A percentile compares a stretch with the other conserved stretches of the same genome.
Conservation (phyloP, 2,113 vertebrate genomes). For the Dasyornis broadbenti region DNA sequence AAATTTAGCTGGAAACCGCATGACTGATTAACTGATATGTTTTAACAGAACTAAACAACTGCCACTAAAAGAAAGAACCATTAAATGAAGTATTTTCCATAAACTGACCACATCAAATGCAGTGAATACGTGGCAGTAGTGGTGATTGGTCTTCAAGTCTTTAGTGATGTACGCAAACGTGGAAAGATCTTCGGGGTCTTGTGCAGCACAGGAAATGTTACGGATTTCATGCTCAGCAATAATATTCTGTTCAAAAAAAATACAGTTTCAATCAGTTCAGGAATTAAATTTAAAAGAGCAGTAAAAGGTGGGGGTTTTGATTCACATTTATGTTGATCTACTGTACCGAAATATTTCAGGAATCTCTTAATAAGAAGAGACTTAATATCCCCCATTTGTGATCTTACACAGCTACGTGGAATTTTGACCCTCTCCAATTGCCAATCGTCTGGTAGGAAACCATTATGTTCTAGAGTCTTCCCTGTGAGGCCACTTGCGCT, state of each 20-base stretch:
- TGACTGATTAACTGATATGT: background rate
- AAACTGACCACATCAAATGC: constrained; percentile 96
- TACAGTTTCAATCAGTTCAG: background rate
- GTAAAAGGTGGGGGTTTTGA: background rate
- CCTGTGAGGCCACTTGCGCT: background rate
- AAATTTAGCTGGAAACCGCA: background rate
- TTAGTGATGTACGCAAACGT: constrained; percentile 99
- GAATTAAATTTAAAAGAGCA: background rate
- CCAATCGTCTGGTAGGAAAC: background rate
- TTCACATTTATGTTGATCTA: background rate
- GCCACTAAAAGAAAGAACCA: background rate
- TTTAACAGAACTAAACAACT: background rate
- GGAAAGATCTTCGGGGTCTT: constrained; percentile 98
- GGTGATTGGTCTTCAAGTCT: constrained; percentile 99
- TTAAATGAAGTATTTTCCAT: background rate
- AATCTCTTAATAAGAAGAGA: background rate
- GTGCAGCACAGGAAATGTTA: constrained; percentile 98
- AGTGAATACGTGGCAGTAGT: constrained; percentile 99
- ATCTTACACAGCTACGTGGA: background rate
- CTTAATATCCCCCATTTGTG: background rate
- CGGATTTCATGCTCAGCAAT: constrained; percentile 98
- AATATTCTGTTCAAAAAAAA: constrained; percentile 81
- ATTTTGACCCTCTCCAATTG: background rate
- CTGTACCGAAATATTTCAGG: background rate
- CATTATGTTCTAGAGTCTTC: background rate